Conservation (phyloP, 2,888 invertebrate species). For the Oscheius sp. region DNA sequence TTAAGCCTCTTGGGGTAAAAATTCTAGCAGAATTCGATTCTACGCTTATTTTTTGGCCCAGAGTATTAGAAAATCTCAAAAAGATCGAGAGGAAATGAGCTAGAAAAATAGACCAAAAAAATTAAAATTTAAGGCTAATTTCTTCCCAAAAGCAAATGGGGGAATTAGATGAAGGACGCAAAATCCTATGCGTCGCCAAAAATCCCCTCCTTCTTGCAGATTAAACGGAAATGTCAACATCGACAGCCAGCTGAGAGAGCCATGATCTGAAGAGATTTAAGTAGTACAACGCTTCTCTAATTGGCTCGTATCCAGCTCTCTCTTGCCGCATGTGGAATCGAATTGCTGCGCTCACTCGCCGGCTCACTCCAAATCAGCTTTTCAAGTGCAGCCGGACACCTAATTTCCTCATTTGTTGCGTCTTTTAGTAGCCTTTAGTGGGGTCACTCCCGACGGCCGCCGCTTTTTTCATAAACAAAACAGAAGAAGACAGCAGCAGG, state of each 20-base stretch:
- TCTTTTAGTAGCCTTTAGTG: background rate
- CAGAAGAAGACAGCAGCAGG: background rate
- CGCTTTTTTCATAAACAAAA: background rate
- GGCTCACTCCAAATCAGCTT: conserved; percentile 26
- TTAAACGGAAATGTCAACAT: no score
- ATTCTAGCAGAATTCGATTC: no score
- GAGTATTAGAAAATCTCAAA: no score
- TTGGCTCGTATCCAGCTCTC: conserved; percentile 28
- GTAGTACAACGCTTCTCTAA: conserved; percentile 28
- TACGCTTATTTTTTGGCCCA: no score
- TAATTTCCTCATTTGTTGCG: conserved; percentile 22
- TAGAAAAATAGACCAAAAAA: no score
- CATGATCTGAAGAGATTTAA: conserved; percentile 1
- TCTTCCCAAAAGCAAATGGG: no score
- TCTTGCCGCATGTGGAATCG: conserved; percentile 28
- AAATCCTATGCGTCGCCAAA: no score
- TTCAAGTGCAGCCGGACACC: conserved; percentile 1
- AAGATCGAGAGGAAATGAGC: no score
- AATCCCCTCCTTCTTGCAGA: no score
- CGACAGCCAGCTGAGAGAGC: background rate
- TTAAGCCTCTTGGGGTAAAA: no score
- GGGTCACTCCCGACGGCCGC: background rate
- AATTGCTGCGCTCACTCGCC: conserved; percentile 27
- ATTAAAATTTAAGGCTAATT: no score
- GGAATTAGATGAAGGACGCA: no score